Conservation (phyloP, 1,140 invertebrate genomes). For the Drosophila arizonae region DNA sequence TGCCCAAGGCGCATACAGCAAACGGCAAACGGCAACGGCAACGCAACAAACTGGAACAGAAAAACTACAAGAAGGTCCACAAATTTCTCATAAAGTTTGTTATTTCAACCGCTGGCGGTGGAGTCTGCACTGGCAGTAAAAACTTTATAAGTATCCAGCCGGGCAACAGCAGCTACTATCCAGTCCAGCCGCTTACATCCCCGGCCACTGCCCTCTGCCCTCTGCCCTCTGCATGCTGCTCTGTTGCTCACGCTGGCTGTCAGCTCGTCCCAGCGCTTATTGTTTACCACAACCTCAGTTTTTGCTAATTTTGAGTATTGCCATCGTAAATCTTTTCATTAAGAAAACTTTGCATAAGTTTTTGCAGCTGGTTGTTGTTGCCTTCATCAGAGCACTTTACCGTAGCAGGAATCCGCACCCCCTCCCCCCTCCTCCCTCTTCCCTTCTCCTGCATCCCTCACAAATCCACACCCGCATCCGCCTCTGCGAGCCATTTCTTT, state of each 20-base stretch:
- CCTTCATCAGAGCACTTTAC: background rate
- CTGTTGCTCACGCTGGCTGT: background rate
- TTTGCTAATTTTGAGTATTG: slow-evolving; percentile 81
- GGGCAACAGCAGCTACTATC: background rate
- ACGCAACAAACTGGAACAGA: slow-evolving; percentile 7
- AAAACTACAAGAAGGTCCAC: slow-evolving; percentile 25
- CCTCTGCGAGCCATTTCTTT: slow-evolving; percentile 48
- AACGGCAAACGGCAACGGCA: background rate
- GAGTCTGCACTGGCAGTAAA: slow-evolving; percentile 42
- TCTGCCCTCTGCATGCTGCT: background rate
- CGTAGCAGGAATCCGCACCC: too few relatives aligned
- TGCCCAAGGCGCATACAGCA: slow-evolving; percentile 5
- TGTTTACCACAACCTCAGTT: slow-evolving; percentile 78
- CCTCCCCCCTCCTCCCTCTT: too few relatives aligned
- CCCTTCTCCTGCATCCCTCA: too few relatives aligned
- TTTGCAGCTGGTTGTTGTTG: slow-evolving; percentile 36
- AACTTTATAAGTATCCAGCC: slow-evolving; percentile 59
- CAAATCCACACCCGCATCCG: too few relatives aligned
- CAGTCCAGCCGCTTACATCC: background rate
- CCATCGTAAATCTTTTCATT: slow-evolving; percentile 83
- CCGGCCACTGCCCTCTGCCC: background rate
- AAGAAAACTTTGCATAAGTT: slow-evolving; percentile 82
- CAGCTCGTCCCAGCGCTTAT: slow-evolving; percentile 38
- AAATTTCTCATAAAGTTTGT: slow-evolving; percentile 53
- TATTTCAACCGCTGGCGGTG: slow-evolving; percentile 47